Base-by-base conservation (phyloP, 2,113 vertebrate species). In the Phalacrocorax pelagicus region DNA sequence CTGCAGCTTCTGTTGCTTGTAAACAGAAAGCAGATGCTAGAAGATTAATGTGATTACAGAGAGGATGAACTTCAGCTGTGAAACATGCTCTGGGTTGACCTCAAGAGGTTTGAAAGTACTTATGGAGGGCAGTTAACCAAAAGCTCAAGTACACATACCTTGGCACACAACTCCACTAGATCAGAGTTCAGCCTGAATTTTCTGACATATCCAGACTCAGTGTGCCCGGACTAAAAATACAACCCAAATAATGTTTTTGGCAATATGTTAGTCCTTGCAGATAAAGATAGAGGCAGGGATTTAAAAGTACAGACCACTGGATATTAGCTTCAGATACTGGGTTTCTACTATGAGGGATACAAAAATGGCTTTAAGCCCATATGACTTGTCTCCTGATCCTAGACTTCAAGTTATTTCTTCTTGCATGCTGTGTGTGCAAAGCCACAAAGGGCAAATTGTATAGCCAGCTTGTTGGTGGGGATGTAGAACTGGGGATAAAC, bases 171-270 rank as follows among this genome's bases (percentile, higher is more conserved):
- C 52, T 86, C 61, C 51, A 67, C 26, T 81, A 61, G 80, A 67
- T 81, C 91, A 94, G 73, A 92, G 59, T 57, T 84, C 86, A 88
- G 44, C 57, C 66, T 87, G 57, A 81, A 81, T 92, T 95, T 96
- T 96, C 47, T 79, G 70, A 77, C 49, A 54, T 49, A 78, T 5
- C 57, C 61, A 84, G 80, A 55, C 65, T 57, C 30, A 9, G 61
- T 34, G 65, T 47, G 42, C 63, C 73, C 62, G 58, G 38, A 54
- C 77, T 89, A 23, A 86, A 84, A 86, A 88, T 81, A 89, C 30
- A 78, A 57, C 52, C 71, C 32, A 71, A 88, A 88, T 34, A 90
- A 71, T 22, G 3, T 81, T 77, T 78, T 1, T 65, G 88, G 40
- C 72, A 86, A 49, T 23, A 73, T 0, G 0, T 59, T 47, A 90